Evolutionary conservation across 2,113 vertebrate species (phyloP), one percentile per base, ranked within the genome.

Genomic region (Capra hircus): DNA sequence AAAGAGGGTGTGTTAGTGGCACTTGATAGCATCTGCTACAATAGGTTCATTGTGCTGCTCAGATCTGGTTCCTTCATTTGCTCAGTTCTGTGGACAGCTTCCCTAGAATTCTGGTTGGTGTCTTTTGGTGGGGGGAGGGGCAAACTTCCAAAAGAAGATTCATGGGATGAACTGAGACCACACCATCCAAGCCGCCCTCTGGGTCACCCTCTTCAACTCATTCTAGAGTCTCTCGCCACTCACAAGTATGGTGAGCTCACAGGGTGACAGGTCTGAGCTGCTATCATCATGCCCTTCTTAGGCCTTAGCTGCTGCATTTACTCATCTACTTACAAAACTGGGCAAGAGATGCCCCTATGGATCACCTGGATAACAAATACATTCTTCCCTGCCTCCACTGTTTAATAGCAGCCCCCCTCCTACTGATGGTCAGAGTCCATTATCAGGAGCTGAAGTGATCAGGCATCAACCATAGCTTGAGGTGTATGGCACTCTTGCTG

Each of bases 1-100:
- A 2, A 15, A 36, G 17, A 13, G 2, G 7, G 11, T 13, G 28
- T 6, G 33, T 59, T 50, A 16, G 1, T 30, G 52, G 9, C 3
- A 11, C 28, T 30, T 78, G 19, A 30, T 28, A 40, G 13, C 6
- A 7, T 50, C 23, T 53, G 40, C 53, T 52, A 19, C 16, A 21
- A 3, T 10, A 28, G 1, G 11, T 7, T 25, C 33, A 23, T n/a
- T 50, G 43, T 30, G 57, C 52, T 74, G 5, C 57, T 36, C 40
- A 60, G 55, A 59, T 5, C 30, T 33, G 10, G 6, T 33, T 48
- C 52, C 45, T 50, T 19, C 57, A 13, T 78, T 59, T n/a, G 45
- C 30, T 71, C 25, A 2, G 10, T 33, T 60, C 50, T 60, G 6
- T 50, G 30, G 78, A 88, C 33, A 33, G 33, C 7, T 88, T 78